phyloP scores from a whole-genome alignment of 1,140 invertebrate genomes.

The Leptonema lineaticorne region DNA sequence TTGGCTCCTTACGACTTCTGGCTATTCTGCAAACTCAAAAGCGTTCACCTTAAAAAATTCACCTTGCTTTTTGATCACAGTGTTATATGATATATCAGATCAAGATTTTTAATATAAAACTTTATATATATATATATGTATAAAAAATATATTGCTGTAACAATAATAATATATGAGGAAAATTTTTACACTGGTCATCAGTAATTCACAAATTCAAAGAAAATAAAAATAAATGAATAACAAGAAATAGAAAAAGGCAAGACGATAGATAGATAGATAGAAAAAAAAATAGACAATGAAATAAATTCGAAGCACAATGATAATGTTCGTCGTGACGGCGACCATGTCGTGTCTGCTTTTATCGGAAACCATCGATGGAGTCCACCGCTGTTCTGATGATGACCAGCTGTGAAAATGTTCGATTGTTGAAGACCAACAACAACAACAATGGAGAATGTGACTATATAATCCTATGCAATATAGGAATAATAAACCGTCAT shows the following conservation, averaged over 20 bases:
- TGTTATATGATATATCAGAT: too few species aligned
- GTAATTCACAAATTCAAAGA: slow-evolving; percentile 20
- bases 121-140: too few species aligned
- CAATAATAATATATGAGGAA: slow-evolving; percentile 12
- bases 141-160: too few species aligned
- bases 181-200: slow-evolving; percentile 6
- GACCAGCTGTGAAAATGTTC: slow-evolving; percentile 3
- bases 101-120: too few species aligned
- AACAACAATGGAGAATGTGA: background rate
- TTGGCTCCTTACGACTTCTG: too few species aligned
- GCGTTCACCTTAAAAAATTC: too few species aligned
- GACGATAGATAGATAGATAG: background rate
- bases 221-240: too few species aligned
- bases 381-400: slow-evolving; percentile 10
- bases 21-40: too few species aligned
- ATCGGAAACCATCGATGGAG: slow-evolving; percentile 6
- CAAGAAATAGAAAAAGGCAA: too few species aligned
- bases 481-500: too few species aligned
- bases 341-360: slow-evolving; percentile 22
- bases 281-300: slow-evolving; percentile 7
- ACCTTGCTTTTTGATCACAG: too few species aligned
- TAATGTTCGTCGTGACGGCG: slow-evolving; percentile 25
- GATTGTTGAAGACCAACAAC: background rate
- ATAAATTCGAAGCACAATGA: background rate
- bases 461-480: too few species aligned